Percentiles rank a stretch among this genome's conserved stretches.
These are phyloP conservation scores for Eucera pruinosa DNA, from an alignment of 2,888 invertebrate genomes.

Conservation along the genomic window DNA sequence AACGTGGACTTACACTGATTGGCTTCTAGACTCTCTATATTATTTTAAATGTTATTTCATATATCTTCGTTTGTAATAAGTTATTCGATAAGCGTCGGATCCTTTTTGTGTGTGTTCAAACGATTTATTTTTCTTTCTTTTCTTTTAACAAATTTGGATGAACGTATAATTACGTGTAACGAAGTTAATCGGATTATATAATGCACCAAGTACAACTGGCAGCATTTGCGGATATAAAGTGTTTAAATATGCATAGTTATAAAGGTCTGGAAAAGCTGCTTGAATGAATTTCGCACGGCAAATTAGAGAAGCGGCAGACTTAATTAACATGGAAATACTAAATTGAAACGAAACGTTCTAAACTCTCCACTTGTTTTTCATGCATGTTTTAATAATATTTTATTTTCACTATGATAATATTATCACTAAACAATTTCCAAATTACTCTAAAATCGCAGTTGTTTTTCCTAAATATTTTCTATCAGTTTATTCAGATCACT, in stretches of 20 bases:
- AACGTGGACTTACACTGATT: too few species aligned
- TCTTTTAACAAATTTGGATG: not conserved
- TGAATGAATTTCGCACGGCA: not conserved
- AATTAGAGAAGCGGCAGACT: conserved; percentile 11
- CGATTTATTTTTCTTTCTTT: too few species aligned
- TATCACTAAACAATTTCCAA: not conserved
- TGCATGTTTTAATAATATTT: too few species aligned
- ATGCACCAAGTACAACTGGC: not conserved
- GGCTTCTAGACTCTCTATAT: too few species aligned
- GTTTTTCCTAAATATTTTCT: too few species aligned
- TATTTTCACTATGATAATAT: not conserved
- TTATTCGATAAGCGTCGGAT: too few species aligned
- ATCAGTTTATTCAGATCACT: too few species aligned
- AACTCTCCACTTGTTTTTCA: not conserved
- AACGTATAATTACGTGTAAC: not conserved
- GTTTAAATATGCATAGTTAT: conserved; percentile 10
- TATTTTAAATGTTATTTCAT: too few species aligned
- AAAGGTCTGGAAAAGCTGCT: not conserved
- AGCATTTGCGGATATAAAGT: conserved; percentile 3
- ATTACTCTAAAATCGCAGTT: not conserved
- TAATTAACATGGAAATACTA: not conserved
- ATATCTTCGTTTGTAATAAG: too few species aligned
- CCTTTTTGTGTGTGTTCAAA: too few species aligned
- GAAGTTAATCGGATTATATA: conserved; percentile 11
- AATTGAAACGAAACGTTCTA: not conserved